Conservation (phyloP, 2,888 invertebrate species). For the Amorpha juglandis region DNA sequence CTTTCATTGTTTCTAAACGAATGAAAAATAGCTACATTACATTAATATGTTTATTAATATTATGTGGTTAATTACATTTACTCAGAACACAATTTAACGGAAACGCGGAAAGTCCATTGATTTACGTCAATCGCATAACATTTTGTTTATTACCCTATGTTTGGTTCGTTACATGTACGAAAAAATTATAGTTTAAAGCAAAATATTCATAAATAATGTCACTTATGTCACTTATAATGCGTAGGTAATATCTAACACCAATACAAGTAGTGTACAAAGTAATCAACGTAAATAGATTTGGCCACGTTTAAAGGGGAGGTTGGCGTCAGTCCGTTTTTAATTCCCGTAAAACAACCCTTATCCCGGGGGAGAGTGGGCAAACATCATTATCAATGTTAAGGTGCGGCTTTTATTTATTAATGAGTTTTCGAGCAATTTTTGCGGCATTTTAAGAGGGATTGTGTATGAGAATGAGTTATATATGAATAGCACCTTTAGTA, state of each 20-base stretch:
- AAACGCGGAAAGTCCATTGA: no score
- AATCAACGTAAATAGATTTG: constrained; percentile 26
- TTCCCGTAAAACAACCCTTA: constrained; percentile 74
- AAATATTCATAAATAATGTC: no score
- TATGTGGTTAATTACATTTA: no score
- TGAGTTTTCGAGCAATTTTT: constrained; percentile 43
- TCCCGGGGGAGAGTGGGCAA: constrained; percentile 75
- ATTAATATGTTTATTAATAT: no score
- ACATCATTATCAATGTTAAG: constrained; percentile 64
- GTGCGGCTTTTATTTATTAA: constrained; percentile 44
- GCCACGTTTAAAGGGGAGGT: constrained; percentile 45
- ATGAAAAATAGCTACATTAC: no score
- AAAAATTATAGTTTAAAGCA: no score
- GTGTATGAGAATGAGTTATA: no score
- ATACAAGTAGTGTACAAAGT: background rate
- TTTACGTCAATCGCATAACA: no score
- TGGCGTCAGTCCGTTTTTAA: constrained; percentile 61
- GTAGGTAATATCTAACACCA: background rate
- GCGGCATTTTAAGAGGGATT: no score
- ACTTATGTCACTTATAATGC: background rate
- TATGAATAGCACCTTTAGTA: no score
- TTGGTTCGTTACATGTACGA: background rate
- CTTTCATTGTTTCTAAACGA: no score
- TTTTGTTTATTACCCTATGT: background rate
- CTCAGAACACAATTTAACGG: no score